Base-by-base conservation (phyloP, 2,113 vertebrate species). In the Syngnathus scovelli region DNA sequence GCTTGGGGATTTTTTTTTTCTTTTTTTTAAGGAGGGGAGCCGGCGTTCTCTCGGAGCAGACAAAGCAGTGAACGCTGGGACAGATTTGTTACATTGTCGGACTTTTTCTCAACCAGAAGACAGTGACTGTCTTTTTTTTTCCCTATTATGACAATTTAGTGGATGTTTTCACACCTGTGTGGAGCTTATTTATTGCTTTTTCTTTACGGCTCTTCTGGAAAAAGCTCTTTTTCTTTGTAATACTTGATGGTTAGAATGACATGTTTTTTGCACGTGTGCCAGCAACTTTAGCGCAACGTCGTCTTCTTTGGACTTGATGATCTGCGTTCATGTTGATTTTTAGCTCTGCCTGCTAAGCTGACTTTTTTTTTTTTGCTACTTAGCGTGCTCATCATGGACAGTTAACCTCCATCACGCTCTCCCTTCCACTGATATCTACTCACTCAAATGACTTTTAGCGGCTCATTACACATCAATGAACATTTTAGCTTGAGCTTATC, bases 331-430 rank as follows among this genome's bases (percentile, higher is more conserved):
- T 65, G 85, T 86, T 85, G 84, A 87, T 90, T 89, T 90, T 89
- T 89, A 91, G 89, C 87, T 86, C 41, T 90, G 90, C 89, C 89
- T 90, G 90, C 87, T 89, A 82, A 88, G 81, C 86, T 84, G 83
- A 80, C 2, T 27, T 33, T 33, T 33, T 33, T 2, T 71, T 58
- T 80, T 74, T 86, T 85, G 86, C 79, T 85, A 89, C 81, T 80
- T 86, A 85, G 74, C 66, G 82, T 89, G 84, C 79, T 85, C 77
- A 75, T 78, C 64, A 76, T 81, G 83, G 78, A 88, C 75, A 80
- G 66, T 87, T 84, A 86, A 86, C 80, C 80, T 76, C 60, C 13
- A 15, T 38, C 27, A 18, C 33, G 0, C 37, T 19, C 59, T 60
- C 54, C 54, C 12, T 56, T 36, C 12, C 44, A 74, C 77, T 74